Conservation (phyloP, 2,113 vertebrate species). For the Menidia beryllina region DNA sequence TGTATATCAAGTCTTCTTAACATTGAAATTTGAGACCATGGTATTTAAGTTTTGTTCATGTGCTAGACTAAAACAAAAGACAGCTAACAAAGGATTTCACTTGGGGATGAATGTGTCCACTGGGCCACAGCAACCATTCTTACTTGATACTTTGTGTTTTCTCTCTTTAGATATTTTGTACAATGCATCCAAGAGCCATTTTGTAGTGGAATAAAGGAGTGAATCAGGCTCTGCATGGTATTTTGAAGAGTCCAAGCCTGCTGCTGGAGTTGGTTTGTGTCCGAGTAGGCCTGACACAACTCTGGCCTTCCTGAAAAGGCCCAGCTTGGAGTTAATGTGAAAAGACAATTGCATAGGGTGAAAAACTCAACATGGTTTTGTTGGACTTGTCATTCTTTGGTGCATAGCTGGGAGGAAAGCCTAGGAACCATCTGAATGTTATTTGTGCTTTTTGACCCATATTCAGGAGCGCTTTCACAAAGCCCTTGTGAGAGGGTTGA, state of each 20-base stretch:
- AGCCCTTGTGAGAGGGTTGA: slow-evolving; percentile 70
- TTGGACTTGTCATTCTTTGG: slow-evolving; percentile 85
- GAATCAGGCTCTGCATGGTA: slow-evolving; percentile 75
- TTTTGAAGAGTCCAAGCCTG: slow-evolving; percentile 80
- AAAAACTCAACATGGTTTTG: slow-evolving; percentile 85
- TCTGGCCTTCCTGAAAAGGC: slow-evolving; percentile 84
- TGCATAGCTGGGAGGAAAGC: slow-evolving; percentile 81
- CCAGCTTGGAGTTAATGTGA: slow-evolving; percentile 84
- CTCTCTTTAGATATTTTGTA: slow-evolving; percentile 69
- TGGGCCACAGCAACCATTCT: slow-evolving; percentile 71
- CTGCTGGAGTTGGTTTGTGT: slow-evolving; percentile 80
- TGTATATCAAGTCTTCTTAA: neutral
- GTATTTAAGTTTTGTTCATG: slow-evolving; percentile 40
- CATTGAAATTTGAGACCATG: slow-evolving; percentile 25
- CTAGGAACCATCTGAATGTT: slow-evolving; percentile 85
- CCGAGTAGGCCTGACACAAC: slow-evolving; percentile 82
- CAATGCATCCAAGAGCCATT: slow-evolving; percentile 72
- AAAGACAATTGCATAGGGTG: slow-evolving; percentile 82
- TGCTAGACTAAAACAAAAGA: slow-evolving; percentile 59
- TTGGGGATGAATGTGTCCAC: slow-evolving; percentile 54
- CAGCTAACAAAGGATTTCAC: slow-evolving; percentile 55
- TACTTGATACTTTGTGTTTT: slow-evolving; percentile 72
- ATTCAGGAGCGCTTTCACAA: slow-evolving; percentile 82
- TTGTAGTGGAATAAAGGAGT: slow-evolving; percentile 65
- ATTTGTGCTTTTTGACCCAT: slow-evolving; percentile 83